Evolutionary conservation across 2,797 vertebrate species (phyloP).

Genomic region (Cyclopterus lumpus): DNA sequence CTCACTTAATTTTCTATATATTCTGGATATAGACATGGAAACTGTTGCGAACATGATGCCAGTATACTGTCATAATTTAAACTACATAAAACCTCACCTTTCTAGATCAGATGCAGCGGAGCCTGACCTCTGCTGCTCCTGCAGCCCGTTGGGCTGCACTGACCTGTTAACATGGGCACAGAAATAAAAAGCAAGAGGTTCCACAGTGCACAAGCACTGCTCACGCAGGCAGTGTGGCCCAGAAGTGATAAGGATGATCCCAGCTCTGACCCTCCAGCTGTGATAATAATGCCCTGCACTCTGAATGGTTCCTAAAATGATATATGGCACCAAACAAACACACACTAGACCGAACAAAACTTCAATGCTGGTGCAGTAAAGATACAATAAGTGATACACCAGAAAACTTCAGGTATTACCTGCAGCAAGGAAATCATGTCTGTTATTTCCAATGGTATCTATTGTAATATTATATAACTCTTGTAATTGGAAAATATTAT

Average conservation of each 20-base stretch:
- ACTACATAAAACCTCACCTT: background rate
- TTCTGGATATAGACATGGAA: background rate
- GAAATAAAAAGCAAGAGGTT: background rate
- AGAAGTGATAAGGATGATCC: background rate
- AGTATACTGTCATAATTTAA: background rate
- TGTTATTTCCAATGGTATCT: background rate
- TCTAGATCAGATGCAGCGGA: background rate
- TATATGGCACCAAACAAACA: background rate
- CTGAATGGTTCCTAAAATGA: background rate
- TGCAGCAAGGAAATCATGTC: background rate
- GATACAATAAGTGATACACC: background rate
- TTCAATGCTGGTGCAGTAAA: background rate
- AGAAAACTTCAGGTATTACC: background rate
- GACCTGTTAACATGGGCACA: background rate
- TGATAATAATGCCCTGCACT: background rate
- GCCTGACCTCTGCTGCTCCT: background rate
- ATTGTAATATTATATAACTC: background rate
- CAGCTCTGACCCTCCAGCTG: background rate
- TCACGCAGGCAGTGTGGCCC: background rate
- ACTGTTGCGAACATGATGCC: background rate
- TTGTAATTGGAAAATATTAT: background rate
- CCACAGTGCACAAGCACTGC: too few species aligned
- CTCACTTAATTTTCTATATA: background rate
- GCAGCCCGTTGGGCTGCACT: background rate
- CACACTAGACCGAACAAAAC: background rate